Evolutionary conservation across 2,113 vertebrate genomes (phyloP), one percentile per base, ranked within the genome.

Genomic region (Cavia porcellus): DNA sequence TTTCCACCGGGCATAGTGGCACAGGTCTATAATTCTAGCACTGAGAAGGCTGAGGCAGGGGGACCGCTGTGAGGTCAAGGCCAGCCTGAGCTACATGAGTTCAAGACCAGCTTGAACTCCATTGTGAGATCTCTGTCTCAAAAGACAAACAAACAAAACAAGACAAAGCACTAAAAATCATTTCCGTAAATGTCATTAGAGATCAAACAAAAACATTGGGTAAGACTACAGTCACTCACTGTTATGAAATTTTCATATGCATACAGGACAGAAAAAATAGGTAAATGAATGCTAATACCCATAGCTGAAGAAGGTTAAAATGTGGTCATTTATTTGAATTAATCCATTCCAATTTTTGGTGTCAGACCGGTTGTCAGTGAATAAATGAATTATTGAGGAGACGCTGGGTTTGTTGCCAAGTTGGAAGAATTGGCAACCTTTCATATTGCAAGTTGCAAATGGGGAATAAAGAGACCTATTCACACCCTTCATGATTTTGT

Each of bases 251-350:
- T 91, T 93, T 57, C 57, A 80, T 81, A 88, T 38, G 59, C 3
- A 52, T 45, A 55, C 17, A 85, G 30, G 47, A 1, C 25, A 7
- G n/a, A 20, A 4, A 28, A 52, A 32, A 3, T 35, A 30, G 45
- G 11, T 62, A 72, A 81, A 11, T 88, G 25, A 64, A 64, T 50
- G 28, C 17, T 30, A 84, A 52, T n/a, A 25, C 7, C 66, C 1
- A 28, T 57, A 42, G 1, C 50, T 89, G 72, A 85, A 59, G n/a
- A 77, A 77, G n/a, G 28, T 79, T 38, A 72, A 64, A 19, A 1
- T 89, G 7, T 86, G 25, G 3, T 91, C 42, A 72, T 96, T 92
- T 93, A 47, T 30, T 87, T 68, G 64, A 45, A 52, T 20, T 89
- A 52, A 62, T 81, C 45, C 19, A 42, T 88, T 74, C 19, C 22